Percentiles rank a stretch among this genome's conserved stretches.
Evolutionary conservation across 2,113 vertebrate genomes (phyloP).

Genomic region (Malurus alboscapulatus): DNA sequence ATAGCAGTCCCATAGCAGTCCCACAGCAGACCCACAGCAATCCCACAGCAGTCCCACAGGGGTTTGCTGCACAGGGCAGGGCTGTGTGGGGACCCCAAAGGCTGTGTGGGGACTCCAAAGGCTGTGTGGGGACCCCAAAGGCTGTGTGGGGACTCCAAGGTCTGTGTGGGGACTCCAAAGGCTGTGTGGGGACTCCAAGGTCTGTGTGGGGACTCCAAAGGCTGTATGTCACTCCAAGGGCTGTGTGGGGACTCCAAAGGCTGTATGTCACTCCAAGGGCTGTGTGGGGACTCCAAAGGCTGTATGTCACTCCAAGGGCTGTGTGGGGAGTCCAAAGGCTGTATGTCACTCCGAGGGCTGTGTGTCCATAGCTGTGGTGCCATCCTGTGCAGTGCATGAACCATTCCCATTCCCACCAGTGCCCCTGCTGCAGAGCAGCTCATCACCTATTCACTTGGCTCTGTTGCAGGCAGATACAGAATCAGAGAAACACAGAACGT

Average conservation of each 20-base stretch:
- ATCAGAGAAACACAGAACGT: neutral
- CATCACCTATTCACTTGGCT: rapidly evolving
- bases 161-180: no score
- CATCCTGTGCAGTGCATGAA: rapidly evolving
- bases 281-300: neutral
- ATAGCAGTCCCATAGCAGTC: no score
- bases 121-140: no score
- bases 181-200: no score
- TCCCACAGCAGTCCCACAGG: neutral
- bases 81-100: no score
- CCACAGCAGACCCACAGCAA: no score
- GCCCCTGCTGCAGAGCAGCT: neutral
- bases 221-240: no score
- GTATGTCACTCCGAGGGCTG: rapidly evolving
- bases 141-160: no score
- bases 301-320: rapidly evolving
- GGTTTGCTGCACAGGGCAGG: neutral
- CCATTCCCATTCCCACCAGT: rapidly evolving
- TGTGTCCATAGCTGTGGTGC: rapidly evolving
- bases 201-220: neutral
- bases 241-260: no score
- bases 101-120: neutral
- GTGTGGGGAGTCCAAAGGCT: no score
- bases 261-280: neutral
- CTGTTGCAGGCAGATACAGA: neutral